phyloP scores from a whole-genome alignment of 2,113 vertebrate species.

The Vicugna pacos region DNA sequence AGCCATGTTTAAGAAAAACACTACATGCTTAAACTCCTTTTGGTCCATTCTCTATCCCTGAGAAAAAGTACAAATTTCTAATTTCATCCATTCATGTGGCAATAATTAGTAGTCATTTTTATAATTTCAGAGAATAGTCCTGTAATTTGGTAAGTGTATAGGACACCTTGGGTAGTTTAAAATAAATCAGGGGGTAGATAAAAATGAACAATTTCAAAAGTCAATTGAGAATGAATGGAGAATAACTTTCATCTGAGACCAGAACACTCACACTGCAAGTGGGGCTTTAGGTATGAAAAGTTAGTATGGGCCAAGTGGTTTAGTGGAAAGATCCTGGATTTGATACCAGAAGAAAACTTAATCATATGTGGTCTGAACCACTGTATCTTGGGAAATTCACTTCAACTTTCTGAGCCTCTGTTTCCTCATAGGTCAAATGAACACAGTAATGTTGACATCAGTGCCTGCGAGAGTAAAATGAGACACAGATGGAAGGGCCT shows the following conservation, averaged over 20 bases:
- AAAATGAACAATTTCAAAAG: conserved; percentile 1
- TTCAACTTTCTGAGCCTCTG: not conserved
- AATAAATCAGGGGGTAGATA: conserved; percentile 5
- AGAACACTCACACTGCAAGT: not conserved
- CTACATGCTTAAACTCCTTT: not conserved
- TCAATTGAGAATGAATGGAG: not conserved
- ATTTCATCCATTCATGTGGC: not conserved
- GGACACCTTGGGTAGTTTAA: not conserved
- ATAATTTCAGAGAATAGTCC: not conserved
- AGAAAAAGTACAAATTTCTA: not conserved
- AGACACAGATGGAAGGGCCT: not conserved
- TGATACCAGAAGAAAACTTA: not conserved
- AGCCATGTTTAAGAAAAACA: conserved; percentile 45
- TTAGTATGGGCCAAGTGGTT: not conserved
- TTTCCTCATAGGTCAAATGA: not conserved
- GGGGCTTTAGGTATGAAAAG: not conserved
- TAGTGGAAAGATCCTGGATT: not conserved
- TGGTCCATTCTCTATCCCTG: not conserved
- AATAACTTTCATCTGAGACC: not conserved
- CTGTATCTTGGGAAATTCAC: not conserved
- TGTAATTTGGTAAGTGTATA: not conserved
- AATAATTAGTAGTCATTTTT: conserved; percentile 15
- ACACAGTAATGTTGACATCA: not conserved
- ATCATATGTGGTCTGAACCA: not conserved
- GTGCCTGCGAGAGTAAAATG: not conserved